Base-by-base conservation (phyloP, 2,797 vertebrate genomes). In the Gymnopithys bicolor region DNA sequence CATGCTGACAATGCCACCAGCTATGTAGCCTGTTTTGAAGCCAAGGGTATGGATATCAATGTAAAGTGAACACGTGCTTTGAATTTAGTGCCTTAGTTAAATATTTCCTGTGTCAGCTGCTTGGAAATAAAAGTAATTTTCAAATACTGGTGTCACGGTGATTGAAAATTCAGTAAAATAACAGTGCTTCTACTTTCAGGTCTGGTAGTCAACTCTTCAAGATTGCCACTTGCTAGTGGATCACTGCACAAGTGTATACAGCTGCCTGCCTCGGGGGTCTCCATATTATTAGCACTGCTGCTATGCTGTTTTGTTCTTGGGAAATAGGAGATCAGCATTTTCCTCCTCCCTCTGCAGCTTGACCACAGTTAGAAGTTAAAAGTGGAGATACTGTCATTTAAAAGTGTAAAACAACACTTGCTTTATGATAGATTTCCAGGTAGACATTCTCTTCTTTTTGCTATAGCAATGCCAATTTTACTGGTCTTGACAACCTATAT, bases 351-450 rank as follows among this genome's bases (percentile, higher is more conserved):
- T 90, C 71, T 93, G 64, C 25, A 76, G 18, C 82, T 76, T 87
- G 59, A 62, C 67, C 59, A 48, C 74, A 93, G 63, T 63, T 90
- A 89, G 83, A 88, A 90, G 62, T 90, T 81, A n/a, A 77, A 90
- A 83, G 39, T 67, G 62, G 55, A 73, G 69, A 52, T 55, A 82
- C 52, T 90, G 76, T 43, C 51, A 81, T 64, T 71, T 88, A 30
- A 58, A 85, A 87, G 43, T 69, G 13, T 79, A 67, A 73, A 87
- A 89, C 80, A 73, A 11, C 25, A 56, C 16, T 64, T 93, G 64
- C 75, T 89, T 93, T 87, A 35, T 92, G 68, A 22, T 82, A 90
- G 52, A 71, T 93, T 51, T 93, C n/a, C 46, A 78, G 66, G 75
- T 67, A 80, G 71, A 79, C 41, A 30, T 74, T 87, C 11, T 63